Percentiles rank a stretch among this genome's conserved stretches.
These are phyloP conservation scores for Geopemphigus sp. DNA, from an alignment of 1,140 invertebrate genomes.

Conservation along the genomic window DNA sequence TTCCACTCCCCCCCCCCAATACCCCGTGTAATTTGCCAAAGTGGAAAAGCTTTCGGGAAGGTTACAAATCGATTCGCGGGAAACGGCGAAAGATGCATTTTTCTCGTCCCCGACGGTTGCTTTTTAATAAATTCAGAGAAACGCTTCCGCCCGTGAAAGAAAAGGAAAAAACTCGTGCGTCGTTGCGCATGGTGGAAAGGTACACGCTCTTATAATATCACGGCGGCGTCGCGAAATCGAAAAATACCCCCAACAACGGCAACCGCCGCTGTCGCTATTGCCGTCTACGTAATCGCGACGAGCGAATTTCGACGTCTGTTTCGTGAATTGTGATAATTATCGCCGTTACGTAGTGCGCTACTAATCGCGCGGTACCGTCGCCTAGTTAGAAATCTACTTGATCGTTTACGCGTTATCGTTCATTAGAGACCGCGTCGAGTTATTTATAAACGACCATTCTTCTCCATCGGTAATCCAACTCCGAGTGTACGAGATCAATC, in stretches of 20 bases:
- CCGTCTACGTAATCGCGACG: too few relatives aligned
- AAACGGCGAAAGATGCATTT: conserved; percentile 18
- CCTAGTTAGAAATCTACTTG: too few relatives aligned
- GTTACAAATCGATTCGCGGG: conserved; percentile 24
- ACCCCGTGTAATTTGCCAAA: conserved; percentile 43
- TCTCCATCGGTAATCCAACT: not conserved
- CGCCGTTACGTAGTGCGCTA: not conserved
- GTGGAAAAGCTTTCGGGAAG: conserved; percentile 29
- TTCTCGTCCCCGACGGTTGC: not conserved
- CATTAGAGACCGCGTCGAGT: too few relatives aligned
- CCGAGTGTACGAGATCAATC: conserved; percentile 24
- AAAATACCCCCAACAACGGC: too few relatives aligned
- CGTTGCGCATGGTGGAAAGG: too few relatives aligned
- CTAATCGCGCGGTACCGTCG: too few relatives aligned
- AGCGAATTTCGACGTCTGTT: not conserved
- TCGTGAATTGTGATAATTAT: not conserved
- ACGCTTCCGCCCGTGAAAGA: not conserved
- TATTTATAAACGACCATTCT: not conserved
- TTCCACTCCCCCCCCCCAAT: not conserved
- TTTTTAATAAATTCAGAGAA: conserved; percentile 13
- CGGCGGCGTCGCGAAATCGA: too few relatives aligned
- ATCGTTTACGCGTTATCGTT: too few relatives aligned
- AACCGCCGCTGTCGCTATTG: too few relatives aligned
- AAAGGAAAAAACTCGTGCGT: not conserved
- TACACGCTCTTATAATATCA: too few relatives aligned